Evolutionary conservation across 53 echinoderm and acorn worm genomes (phyloP), one percentile per base, ranked within the genome.

Genomic region (Henricia sp.): DNA sequence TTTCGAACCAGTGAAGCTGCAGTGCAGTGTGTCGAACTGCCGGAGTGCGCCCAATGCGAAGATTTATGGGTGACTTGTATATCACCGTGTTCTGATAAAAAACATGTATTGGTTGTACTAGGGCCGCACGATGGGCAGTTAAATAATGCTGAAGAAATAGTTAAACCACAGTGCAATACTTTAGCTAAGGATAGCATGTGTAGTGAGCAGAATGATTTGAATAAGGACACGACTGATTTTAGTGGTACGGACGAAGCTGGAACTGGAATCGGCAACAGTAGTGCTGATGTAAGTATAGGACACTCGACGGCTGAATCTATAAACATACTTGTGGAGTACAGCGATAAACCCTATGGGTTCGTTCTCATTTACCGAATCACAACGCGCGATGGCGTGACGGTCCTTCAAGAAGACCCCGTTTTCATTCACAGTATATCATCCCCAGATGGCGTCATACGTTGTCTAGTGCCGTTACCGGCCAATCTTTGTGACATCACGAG

Each of bases 121-220:
- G 86, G 89, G 40, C 93, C 93, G 28, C 83, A 87, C 38, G 88
- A 84, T 26, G 88, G 88, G 39, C 83, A 82, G 23, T 23, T 82
- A 52, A 60, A 58, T 4, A 55, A 51, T n/a, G 55, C 69, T 34
- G 89, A 74, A 37, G 86, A 44, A 46, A 39, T 70, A 25, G 51
- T 52, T 17, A 70, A 75, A 12, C 26, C 77, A 9, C 87, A 93
- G 87, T 88, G 88, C 88, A 88, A 88, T 88, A 86, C 75, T 55
- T 52, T 30, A 51, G 33, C 72, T 30, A 73, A 27, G 62, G 85
- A 85, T 50, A 86, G 35, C 21, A 29, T 48, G 53, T 62, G 71
- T 72, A 62, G 46, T 17, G 66, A 83, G 80, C 93, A 93, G 59
- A 93, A 93, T 77, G 93, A 93, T 77, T 66, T 93, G 54, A 93